A percentile compares a stretch with the other conserved stretches of the same genome.
Evolutionary conservation across 2,113 vertebrate genomes (phyloP).

Genomic region (Anguilla rostrata): DNA sequence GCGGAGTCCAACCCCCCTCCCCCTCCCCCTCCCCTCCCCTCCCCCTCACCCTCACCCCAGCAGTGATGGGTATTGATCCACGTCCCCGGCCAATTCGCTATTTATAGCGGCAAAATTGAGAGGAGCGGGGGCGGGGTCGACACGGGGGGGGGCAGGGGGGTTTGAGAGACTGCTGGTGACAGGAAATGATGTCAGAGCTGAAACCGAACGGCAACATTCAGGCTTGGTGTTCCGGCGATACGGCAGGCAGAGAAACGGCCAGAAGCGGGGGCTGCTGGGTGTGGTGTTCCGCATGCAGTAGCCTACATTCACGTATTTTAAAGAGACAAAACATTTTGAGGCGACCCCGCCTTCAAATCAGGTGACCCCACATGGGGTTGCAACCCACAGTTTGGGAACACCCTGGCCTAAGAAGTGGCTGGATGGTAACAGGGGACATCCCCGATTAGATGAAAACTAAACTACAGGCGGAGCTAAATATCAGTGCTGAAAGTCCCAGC

Average conservation of each 20-base stretch:
- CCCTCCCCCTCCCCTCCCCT: no score
- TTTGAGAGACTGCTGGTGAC: no score
- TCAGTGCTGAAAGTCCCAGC: background rate
- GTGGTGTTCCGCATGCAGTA: no score
- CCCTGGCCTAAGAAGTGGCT: background rate
- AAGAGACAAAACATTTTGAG: no score
- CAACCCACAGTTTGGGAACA: no score
- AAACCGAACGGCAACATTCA: background rate
- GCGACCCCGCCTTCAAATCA: no score
- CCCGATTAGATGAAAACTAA: background rate
- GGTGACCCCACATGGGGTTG: no score
- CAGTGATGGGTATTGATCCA: constrained; percentile 6
- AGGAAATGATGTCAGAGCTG: background rate
- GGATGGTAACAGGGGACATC: background rate
- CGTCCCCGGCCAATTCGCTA: background rate
- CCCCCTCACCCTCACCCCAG: no score
- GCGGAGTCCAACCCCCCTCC: no score
- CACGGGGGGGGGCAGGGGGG: no score
- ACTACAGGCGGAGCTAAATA: background rate
- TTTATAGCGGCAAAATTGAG: background rate
- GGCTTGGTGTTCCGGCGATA: background rate
- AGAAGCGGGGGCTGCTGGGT: background rate
- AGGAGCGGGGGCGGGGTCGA: background rate
- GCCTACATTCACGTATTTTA: no score
- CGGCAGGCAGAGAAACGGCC: background rate